Percentiles rank a stretch among this genome's conserved stretches.
Evolutionary conservation across 2,113 vertebrate genomes (phyloP).

Genomic region (Oncorhynchus mykiss): DNA sequence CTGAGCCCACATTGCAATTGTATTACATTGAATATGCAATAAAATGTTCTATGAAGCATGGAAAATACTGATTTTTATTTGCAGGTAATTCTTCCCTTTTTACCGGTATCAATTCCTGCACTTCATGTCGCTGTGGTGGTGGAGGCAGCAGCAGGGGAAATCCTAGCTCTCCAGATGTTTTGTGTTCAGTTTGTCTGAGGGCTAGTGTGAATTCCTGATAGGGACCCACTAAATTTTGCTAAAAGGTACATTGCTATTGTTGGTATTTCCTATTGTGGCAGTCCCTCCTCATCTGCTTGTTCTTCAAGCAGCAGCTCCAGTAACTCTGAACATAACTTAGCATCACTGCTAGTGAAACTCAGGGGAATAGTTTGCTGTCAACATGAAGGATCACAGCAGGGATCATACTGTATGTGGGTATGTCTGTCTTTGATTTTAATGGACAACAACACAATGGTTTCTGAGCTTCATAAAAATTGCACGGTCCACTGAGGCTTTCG

Average conservation of each 20-base stretch:
- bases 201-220: slow-evolving; percentile 62
- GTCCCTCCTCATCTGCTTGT: background rate
- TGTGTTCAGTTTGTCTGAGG: slow-evolving; percentile 34
- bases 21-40: slow-evolving; percentile 57
- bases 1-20: slow-evolving; percentile 56
- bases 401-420: slow-evolving; percentile 38
- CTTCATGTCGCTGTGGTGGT: slow-evolving; percentile 12
- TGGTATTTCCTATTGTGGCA: slow-evolving; percentile 37
- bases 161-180: background rate
- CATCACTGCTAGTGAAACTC: slow-evolving; percentile 52
- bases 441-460: slow-evolving; percentile 37
- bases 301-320: no score
- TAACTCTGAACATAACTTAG: slow-evolving; percentile 30
- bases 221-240: slow-evolving; percentile 52
- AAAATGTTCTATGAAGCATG: slow-evolving; percentile 50
- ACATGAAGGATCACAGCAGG: slow-evolving; percentile 62
- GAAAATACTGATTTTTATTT: slow-evolving; percentile 49
- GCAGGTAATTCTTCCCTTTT: slow-evolving; percentile 55
- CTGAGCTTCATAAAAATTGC: slow-evolving; percentile 47
- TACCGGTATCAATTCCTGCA: slow-evolving; percentile 42
- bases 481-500: slow-evolving; percentile 15
- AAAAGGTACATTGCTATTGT: slow-evolving; percentile 43
- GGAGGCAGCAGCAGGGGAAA: background rate
- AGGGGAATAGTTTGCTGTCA: slow-evolving; percentile 68
- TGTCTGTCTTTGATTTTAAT: slow-evolving; percentile 52